Percentiles rank a stretch among this genome's conserved stretches.
phyloP scores from a whole-genome alignment of 2,113 vertebrate species.

The Lanius ludovicianus region DNA sequence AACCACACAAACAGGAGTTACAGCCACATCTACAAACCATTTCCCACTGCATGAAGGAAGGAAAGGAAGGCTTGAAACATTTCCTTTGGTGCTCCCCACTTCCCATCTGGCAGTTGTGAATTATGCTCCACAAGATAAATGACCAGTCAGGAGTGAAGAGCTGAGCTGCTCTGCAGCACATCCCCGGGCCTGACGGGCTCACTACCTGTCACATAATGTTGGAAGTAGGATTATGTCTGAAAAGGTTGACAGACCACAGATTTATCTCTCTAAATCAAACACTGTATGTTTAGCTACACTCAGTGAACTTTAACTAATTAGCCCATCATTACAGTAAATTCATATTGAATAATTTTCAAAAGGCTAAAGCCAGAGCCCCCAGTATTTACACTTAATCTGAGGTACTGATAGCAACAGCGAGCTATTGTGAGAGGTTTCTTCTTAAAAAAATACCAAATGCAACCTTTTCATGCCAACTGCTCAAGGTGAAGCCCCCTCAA shows the following conservation, averaged over 20 bases:
- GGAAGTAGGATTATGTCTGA: slow-evolving; percentile 49
- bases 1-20: background rate
- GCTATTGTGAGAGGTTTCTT: background rate
- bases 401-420: background rate
- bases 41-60: background rate
- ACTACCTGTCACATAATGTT: slow-evolving; percentile 67
- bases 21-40: background rate
- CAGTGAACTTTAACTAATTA: slow-evolving; percentile 71
- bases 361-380: background rate
- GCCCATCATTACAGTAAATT: slow-evolving; percentile 60
- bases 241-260: slow-evolving; percentile 71
- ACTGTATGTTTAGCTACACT: slow-evolving; percentile 46
- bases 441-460: background rate
- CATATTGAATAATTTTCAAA: background rate
- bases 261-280: slow-evolving; percentile 66
- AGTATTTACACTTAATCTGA: background rate
- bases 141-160: slow-evolving; percentile 60
- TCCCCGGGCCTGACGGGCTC: slow-evolving; percentile 47
- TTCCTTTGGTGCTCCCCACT: slow-evolving; percentile 1
- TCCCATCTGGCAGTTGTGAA: slow-evolving; percentile 22
- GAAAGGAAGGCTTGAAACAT: background rate
- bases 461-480: background rate
- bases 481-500: background rate
- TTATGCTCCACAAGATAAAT: slow-evolving; percentile 43
- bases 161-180: slow-evolving; percentile 49